Conservation (phyloP, 2,888 invertebrate species). For the Glyphotaelius pellucidus region DNA sequence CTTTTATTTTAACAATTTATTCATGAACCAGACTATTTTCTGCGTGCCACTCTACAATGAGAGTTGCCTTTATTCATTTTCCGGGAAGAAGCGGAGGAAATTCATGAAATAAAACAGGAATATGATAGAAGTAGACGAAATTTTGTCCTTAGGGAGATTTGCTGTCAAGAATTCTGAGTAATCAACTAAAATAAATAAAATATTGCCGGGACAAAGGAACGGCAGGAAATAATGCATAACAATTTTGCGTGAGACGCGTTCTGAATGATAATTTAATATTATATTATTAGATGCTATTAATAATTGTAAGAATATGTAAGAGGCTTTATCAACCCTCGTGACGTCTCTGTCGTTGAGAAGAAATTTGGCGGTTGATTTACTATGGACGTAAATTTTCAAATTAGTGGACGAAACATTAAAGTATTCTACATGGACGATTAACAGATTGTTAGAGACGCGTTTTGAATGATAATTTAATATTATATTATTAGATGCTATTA, state of each 20-base stretch:
- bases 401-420: too few relatives aligned
- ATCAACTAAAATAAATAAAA: conserved; percentile 2
- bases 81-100: neutral
- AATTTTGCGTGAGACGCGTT: neutral
- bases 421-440: too few relatives aligned
- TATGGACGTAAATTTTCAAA: too few relatives aligned
- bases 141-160: neutral
- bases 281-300: neutral
- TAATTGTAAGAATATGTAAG: neutral
- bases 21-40: neutral
- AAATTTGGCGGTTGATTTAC: neutral
- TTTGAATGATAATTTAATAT: too few relatives aligned
- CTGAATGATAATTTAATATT: neutral
- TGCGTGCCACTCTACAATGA: neutral
- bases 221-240: neutral
- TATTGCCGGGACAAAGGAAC: neutral
- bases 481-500: too few relatives aligned
- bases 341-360: neutral
- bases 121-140: neutral
- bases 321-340: neutral
- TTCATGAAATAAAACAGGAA: neutral
- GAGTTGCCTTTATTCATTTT: neutral
- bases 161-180: neutral
- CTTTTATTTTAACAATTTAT: neutral
- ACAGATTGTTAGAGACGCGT: too few relatives aligned